Evolutionary conservation across 2,797 vertebrate genomes (phyloP).

Genomic region (Knipowitschia caucasica): DNA sequence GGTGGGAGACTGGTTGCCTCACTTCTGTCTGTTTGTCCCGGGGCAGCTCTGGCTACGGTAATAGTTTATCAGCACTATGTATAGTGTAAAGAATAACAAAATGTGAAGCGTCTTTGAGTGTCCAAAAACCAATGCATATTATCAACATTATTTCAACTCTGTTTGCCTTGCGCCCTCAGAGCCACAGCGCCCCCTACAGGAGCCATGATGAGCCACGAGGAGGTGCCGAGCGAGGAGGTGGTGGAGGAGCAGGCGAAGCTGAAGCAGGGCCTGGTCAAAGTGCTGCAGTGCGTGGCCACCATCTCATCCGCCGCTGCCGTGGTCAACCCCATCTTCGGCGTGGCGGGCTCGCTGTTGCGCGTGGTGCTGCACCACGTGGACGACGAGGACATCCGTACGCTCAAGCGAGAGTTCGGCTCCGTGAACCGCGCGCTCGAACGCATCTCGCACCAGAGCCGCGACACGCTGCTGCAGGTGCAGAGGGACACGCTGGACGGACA

Average conservation of each 20-base stretch:
- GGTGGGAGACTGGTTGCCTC: too few species aligned
- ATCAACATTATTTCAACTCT: neutral
- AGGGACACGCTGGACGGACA: constrained; percentile 76
- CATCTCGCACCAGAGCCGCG: constrained; percentile 68
- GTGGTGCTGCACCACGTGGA: constrained; percentile 78
- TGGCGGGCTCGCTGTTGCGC: constrained; percentile 76
- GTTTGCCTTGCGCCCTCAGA: neutral
- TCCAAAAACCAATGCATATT: neutral
- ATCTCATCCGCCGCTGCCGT: constrained; percentile 79
- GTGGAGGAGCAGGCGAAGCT: constrained; percentile 67
- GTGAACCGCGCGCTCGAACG: constrained; percentile 67
- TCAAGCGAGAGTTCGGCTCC: constrained; percentile 73
- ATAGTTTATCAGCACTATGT: too few species aligned
- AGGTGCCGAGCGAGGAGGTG: constrained; percentile 56
- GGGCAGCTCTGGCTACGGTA: too few species aligned
- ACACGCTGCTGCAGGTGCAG: constrained; percentile 69
- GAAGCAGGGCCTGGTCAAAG: constrained; percentile 71
- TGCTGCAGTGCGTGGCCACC: constrained; percentile 71
- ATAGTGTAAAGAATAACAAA: too few species aligned
- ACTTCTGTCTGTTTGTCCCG: too few species aligned
- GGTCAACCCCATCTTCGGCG: constrained; percentile 79
- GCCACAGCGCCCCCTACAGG: neutral
- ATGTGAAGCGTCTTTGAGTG: too few species aligned
- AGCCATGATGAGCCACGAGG: constrained; percentile 61
- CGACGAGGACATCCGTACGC: constrained; percentile 75